A percentile compares a stretch with the other conserved stretches of the same genome.
These are phyloP conservation scores for Apodemia zela DNA, from an alignment of 2,888 invertebrate species.

Conservation along the genomic window DNA sequence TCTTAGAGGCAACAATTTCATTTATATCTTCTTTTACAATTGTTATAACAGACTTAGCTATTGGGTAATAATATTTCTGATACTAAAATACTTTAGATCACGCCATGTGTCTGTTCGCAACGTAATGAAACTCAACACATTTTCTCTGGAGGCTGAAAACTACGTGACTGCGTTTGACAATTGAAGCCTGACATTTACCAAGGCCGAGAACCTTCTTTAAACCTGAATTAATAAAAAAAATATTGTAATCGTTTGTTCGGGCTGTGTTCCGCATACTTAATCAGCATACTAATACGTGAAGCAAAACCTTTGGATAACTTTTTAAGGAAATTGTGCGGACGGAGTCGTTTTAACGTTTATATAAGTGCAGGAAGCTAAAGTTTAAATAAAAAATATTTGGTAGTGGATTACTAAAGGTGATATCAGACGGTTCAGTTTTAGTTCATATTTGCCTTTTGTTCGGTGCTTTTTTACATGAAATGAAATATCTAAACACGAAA, in stretches of 20 bases:
- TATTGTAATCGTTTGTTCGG: slow-evolving; percentile 10
- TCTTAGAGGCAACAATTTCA: no score
- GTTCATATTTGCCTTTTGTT: no score
- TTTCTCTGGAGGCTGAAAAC: slow-evolving; percentile 61
- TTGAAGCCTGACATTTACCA: slow-evolving; percentile 54
- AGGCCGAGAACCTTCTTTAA: slow-evolving; percentile 55
- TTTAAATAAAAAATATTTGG: no score
- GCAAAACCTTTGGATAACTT: background rate
- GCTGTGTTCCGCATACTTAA: slow-evolving; percentile 8
- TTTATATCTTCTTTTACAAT: no score
- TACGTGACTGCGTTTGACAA: slow-evolving; percentile 72
- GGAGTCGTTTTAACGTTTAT: no score
- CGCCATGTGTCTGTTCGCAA: slow-evolving; percentile 50
- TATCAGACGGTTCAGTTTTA: no score
- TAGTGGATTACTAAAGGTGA: no score
- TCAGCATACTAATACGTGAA: background rate
- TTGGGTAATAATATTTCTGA: background rate
- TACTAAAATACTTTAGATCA: background rate
- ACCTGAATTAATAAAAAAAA: slow-evolving; percentile 64
- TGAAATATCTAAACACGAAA: no score
- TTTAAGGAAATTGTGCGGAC: no score
- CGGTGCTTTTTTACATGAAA: no score
- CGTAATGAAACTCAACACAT: slow-evolving; percentile 74
- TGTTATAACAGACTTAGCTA: no score
- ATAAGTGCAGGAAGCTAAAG: no score